Evolutionary conservation across 2,888 invertebrate genomes (phyloP), one percentile per base, ranked within the genome.

Genomic region (Morinoia aosen): DNA sequence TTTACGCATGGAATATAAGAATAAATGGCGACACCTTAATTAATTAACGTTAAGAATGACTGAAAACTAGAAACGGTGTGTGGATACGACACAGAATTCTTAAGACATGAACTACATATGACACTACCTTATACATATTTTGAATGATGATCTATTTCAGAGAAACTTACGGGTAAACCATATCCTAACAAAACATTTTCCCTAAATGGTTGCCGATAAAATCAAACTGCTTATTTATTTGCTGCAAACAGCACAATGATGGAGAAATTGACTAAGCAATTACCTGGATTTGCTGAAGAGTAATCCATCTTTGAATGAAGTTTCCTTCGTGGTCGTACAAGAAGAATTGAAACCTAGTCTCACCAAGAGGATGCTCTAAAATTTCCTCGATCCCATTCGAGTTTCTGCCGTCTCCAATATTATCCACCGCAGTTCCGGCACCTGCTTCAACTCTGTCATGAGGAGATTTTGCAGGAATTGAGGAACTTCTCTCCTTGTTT

Each of bases 281-380:
- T 76, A 96, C 96, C 95, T 96, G 96, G 0, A 96, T 91, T 88
- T 96, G 95, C 95, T 96, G 96, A 5, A 96, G 95, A 58, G 96
- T 95, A 58, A 96, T 91, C 95, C 95, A 95, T 58, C 94, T 94
- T 58, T 95, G 95, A 19, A 64, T 61, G 61, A 96, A 93, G 12
- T 61, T n/a, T 40, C 95, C 95, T 33, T 94, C 94, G 10, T n/a
- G 56, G 25, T 94, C 96, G 39, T 94, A 94, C n/a, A 95, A 57
- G 61, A 95, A 95, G 90, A 96, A 95, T 76, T 95, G 96, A 61
- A 95, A 96, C 58, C 76, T 95, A 57, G 56, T 95, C 40, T 95
- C 91, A 19, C 95, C 96, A 10, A 64, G 58, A 58, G 95, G 95
- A 64, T 95, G 95, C 40, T 64, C 57, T 12, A 93, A 33, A 57